Evolutionary conservation across 2,797 vertebrate species (phyloP), one percentile per base, ranked within the genome.

Genomic region (Phalloptychus januarius): DNA sequence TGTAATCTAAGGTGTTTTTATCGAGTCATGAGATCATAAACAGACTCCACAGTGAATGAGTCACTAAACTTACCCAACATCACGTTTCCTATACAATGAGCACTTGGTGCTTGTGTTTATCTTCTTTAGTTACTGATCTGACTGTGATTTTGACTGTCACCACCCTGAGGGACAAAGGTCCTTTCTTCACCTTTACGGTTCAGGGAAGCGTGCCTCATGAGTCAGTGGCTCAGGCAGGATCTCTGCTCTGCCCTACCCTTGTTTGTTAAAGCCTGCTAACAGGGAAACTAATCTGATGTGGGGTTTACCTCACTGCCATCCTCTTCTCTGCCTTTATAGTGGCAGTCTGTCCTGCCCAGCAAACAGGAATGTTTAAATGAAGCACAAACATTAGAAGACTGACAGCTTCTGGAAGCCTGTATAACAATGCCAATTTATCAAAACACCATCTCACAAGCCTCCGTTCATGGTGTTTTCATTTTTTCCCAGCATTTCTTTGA

Each of bases 231-330:
- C 1, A 44, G 65, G 67, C 1, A 44, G 65, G 67, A 77, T 87
- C 70, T 25, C 67, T 2, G 12, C 38, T 23, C n/a, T 18, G 83
- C 83, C 85, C 82, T 80, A 79, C 89, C 90, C 67, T 86, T 92
- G 85, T 93, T 93, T 90, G 84, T 82, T 42, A 38, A 85, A 83
- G 83, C 58, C 61, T 23, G 48, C 3, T 70, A 25, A 79, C 40
- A 70, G 40, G 25, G 71, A 84, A 89, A 87, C 81, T 73, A 42
- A 84, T 76, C 54, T 25, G 2, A 20, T 40, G 67, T 45, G 11
- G 16, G 7, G 0, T 45, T 70, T 50, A 77, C 75, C 76, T 71
- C 75, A 45, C 79, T 67, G 63, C 20, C 45, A 13, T 72, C 11
- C 48, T 50, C 11, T 52, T 18, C 42, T 23, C 2, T 0, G 13